Percentiles rank a stretch among this genome's conserved stretches.
Conservation (phyloP, 2,888 invertebrate species). For the Ectemnius cavifrons region DNA sequence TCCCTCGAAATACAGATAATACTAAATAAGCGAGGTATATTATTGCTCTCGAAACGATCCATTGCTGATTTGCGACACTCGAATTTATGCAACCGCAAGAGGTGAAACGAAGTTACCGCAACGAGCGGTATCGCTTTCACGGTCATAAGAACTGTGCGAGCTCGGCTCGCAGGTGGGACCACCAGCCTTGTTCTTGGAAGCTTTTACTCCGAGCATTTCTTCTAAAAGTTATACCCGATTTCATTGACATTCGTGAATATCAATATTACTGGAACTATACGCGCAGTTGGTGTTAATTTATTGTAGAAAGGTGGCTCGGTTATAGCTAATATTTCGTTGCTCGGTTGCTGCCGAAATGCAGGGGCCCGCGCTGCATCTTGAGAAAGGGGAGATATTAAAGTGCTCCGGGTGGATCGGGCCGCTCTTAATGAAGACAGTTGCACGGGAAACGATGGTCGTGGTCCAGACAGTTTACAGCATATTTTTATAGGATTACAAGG, state of each 20-base stretch:
- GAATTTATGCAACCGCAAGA: slow-evolving; percentile 49
- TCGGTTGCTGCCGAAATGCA: too few relatives aligned
- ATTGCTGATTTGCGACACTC: slow-evolving; percentile 42
- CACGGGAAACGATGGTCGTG: slow-evolving; percentile 5
- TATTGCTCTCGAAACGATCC: slow-evolving; percentile 42
- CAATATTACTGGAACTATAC: neutral
- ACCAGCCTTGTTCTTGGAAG: slow-evolving; percentile 25
- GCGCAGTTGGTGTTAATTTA: too few relatives aligned
- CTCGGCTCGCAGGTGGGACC: slow-evolving; percentile 32
- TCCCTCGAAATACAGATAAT: slow-evolving; percentile 24
- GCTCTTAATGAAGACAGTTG: slow-evolving; percentile 37
- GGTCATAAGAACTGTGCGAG: slow-evolving; percentile 32
- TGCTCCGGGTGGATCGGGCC: neutral
- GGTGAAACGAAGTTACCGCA: slow-evolving; percentile 47
- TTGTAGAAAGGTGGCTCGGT: too few relatives aligned
- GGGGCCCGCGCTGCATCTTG: too few relatives aligned
- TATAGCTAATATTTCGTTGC: too few relatives aligned
- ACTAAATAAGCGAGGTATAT: slow-evolving; percentile 34
- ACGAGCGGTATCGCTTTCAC: slow-evolving; percentile 46
- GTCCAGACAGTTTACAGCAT: slow-evolving; percentile 16
- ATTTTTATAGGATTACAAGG: slow-evolving; percentile 30
- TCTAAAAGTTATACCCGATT: slow-evolving; percentile 13
- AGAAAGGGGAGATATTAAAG: too few relatives aligned
- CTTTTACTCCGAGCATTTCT: slow-evolving; percentile 22
- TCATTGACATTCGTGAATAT: slow-evolving; percentile 6